phyloP scores from a whole-genome alignment of 2,113 vertebrate species.

The Dipodomys stephensi region DNA sequence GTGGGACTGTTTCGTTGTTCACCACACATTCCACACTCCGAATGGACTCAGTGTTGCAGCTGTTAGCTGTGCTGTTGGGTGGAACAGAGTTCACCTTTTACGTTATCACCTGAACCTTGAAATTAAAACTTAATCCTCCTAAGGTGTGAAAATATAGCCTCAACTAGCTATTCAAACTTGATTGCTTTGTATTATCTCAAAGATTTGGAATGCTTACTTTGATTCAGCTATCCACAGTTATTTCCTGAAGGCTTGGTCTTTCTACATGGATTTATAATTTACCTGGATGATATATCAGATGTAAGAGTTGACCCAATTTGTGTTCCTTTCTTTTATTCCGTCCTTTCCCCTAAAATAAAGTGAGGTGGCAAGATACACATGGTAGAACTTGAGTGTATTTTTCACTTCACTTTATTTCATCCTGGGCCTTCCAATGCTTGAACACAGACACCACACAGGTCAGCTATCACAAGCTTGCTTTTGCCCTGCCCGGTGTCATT shows the following conservation, averaged over 20 bases:
- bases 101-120: constrained; percentile 2
- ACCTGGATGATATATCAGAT: neutral
- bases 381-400: neutral
- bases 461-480: neutral
- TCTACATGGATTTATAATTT: neutral
- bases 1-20: constrained; percentile 12
- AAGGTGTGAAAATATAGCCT: neutral
- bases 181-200: neutral
- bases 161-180: neutral
- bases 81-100: neutral
- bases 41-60: neutral
- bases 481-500: neutral
- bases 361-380: neutral
- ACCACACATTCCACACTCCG: neutral
- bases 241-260: neutral
- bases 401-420: neutral
- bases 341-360: neutral
- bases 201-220: neutral
- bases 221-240: neutral
- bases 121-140: neutral
- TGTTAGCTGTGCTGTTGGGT: neutral
- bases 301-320: neutral
- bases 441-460: neutral
- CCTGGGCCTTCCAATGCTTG: neutral
- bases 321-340: neutral